These are phyloP conservation scores for Dysdera silvatica DNA, from an alignment of 1,140 invertebrate genomes.

Conservation along the genomic window DNA sequence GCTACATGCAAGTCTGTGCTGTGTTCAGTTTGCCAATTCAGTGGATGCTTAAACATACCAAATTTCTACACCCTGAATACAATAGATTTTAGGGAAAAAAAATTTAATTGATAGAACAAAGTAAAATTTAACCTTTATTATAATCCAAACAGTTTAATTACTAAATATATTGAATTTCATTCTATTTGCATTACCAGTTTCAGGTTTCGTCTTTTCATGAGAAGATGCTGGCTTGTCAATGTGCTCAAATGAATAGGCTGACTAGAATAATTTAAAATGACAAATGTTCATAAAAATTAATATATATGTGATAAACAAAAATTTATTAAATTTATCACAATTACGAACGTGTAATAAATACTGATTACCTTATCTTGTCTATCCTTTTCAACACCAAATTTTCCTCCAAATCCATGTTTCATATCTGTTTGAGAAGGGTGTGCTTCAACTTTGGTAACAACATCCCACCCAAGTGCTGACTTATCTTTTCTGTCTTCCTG, in stretches of 20 bases:
- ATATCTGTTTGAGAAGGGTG: constrained; percentile 58
- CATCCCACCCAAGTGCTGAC: constrained; percentile 40
- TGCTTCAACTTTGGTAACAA: constrained; percentile 42
- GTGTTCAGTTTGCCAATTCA: too few species aligned
- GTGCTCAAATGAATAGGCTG: constrained; percentile 23
- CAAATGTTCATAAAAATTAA: not conserved
- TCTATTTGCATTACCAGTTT: constrained; percentile 18
- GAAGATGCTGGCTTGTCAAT: constrained; percentile 21
- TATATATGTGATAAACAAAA: not conserved
- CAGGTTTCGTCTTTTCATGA: constrained; percentile 24
- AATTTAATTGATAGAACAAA: too few species aligned
- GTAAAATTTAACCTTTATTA: too few species aligned
- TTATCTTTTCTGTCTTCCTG: constrained; percentile 74
- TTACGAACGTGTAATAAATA: not conserved
- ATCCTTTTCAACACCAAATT: constrained; percentile 80
- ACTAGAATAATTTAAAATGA: constrained; percentile 3
- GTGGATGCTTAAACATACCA: too few species aligned
- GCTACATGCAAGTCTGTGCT: too few species aligned
- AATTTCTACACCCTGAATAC: too few species aligned
- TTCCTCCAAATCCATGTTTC: constrained; percentile 77
- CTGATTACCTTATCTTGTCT: constrained; percentile 57
- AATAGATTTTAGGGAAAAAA: too few species aligned
- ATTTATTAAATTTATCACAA: not conserved
- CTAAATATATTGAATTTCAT: too few species aligned
- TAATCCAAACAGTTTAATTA: not conserved